phyloP scores from a whole-genome alignment of 2,113 vertebrate genomes.

The Perognathus longimembris region DNA sequence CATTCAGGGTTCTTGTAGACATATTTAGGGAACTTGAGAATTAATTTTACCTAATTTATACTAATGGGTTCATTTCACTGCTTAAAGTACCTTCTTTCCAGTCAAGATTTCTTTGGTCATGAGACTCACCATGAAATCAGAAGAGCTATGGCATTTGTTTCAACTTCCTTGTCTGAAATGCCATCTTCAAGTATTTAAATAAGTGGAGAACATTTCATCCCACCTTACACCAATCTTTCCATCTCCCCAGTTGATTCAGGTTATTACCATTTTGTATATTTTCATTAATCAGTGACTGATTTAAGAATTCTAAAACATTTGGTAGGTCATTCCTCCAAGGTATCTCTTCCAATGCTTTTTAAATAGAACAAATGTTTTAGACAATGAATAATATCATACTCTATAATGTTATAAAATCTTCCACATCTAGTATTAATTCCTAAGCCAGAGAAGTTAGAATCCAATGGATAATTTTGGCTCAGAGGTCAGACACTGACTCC shows the following conservation, averaged over 20 bases:
- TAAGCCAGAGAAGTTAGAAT: constrained; percentile 40
- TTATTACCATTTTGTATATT: background rate
- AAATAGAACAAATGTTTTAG: background rate
- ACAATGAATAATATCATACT: background rate
- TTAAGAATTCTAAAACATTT: background rate
- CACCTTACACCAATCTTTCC: background rate
- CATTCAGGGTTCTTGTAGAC: background rate
- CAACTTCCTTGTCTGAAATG: constrained; percentile 5
- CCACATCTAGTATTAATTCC: background rate
- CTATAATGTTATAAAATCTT: background rate
- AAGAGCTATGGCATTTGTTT: background rate
- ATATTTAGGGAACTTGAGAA: constrained; percentile 3
- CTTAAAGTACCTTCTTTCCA: background rate
- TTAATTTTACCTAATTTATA: background rate
- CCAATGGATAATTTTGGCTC: background rate
- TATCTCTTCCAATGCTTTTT: background rate
- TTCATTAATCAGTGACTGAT: background rate
- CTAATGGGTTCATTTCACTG: background rate
- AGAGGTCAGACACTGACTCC: background rate
- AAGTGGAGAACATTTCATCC: background rate
- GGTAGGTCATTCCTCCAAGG: background rate
- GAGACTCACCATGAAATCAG: background rate
- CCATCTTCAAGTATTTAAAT: background rate
- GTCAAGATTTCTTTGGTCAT: background rate
- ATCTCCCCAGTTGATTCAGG: background rate